phyloP scores from a whole-genome alignment of 2,797 vertebrate genomes.

The Cirrhinus mrigala region DNA sequence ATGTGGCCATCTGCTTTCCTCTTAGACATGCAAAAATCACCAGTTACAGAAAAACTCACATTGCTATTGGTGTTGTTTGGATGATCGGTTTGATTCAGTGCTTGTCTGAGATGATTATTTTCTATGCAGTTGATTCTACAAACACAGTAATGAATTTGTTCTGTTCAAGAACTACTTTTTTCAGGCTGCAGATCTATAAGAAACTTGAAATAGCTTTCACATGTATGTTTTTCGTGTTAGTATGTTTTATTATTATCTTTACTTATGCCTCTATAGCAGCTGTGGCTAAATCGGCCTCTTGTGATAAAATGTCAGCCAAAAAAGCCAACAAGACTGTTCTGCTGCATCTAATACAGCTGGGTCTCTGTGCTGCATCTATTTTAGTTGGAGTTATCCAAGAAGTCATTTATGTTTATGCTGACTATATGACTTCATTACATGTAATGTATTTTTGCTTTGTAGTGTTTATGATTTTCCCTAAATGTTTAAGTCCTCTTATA shows the following conservation, averaged over 20 bases:
- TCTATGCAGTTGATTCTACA: slow-evolving; percentile 11
- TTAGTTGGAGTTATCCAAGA: slow-evolving; percentile 37
- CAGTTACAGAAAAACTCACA: slow-evolving; percentile 64
- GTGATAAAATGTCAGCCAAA: neutral
- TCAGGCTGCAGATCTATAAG: slow-evolving; percentile 34
- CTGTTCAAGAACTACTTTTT: slow-evolving; percentile 30
- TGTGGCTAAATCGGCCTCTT: slow-evolving; percentile 23
- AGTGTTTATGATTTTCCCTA: slow-evolving; percentile 68
- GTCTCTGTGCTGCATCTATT: slow-evolving; percentile 21
- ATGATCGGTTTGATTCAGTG: slow-evolving; percentile 18
- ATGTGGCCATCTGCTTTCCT: slow-evolving; percentile 41
- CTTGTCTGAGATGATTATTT: slow-evolving; percentile 37
- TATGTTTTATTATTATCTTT: slow-evolving; percentile 33
- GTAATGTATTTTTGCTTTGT: slow-evolving; percentile 60
- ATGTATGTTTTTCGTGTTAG: slow-evolving; percentile 27
- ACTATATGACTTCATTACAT: slow-evolving; percentile 33
- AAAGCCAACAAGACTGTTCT: slow-evolving; percentile 45
- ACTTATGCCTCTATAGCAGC: slow-evolving; percentile 22
- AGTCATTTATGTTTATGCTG: slow-evolving; percentile 7
- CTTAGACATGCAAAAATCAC: slow-evolving; percentile 27
- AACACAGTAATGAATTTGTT: slow-evolving; percentile 26
- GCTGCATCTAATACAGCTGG: slow-evolving; percentile 38
- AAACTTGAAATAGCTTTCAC: slow-evolving; percentile 33
- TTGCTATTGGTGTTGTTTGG: slow-evolving; percentile 54
- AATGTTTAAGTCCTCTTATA: slow-evolving; percentile 71